Conservation (phyloP, 2,113 vertebrate genomes). For the Prochilodus magdalenae region DNA sequence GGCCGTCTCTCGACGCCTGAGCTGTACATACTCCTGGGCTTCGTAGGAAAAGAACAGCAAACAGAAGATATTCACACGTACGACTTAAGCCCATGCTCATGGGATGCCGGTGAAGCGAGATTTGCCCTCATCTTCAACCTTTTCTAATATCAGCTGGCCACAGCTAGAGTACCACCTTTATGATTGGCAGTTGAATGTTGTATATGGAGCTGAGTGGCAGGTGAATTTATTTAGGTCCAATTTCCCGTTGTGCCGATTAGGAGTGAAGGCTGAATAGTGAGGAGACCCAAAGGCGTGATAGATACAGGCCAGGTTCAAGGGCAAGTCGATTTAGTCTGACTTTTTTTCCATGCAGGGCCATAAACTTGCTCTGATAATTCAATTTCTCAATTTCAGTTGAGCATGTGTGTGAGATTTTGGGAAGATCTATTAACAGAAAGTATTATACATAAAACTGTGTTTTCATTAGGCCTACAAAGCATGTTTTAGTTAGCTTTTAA, state of each 20-base stretch:
- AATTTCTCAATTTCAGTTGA: no score
- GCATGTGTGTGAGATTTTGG: no score
- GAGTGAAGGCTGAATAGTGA: not conserved
- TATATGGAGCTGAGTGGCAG: not conserved
- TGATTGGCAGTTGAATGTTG: not conserved
- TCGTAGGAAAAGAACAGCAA: not conserved
- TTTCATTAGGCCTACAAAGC: no score
- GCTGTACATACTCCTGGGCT: not conserved
- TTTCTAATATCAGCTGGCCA: not conserved
- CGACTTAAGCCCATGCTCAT: not conserved
- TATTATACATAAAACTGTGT: no score
- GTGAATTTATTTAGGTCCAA: not conserved
- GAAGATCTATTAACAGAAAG: no score
- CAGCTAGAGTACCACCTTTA: not conserved
- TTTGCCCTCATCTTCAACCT: not conserved
- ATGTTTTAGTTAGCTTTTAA: no score
- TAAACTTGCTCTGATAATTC: not conserved
- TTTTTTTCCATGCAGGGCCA: not conserved
- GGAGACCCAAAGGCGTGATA: not conserved
- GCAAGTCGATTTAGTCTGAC: not conserved
- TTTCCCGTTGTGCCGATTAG: not conserved
- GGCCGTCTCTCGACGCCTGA: not conserved
- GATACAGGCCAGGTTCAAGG: not conserved
- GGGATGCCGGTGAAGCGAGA: not conserved
- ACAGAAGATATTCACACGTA: not conserved